Conservation (phyloP, 2,797 vertebrate species). For the Gymnocypris eckloni region DNA sequence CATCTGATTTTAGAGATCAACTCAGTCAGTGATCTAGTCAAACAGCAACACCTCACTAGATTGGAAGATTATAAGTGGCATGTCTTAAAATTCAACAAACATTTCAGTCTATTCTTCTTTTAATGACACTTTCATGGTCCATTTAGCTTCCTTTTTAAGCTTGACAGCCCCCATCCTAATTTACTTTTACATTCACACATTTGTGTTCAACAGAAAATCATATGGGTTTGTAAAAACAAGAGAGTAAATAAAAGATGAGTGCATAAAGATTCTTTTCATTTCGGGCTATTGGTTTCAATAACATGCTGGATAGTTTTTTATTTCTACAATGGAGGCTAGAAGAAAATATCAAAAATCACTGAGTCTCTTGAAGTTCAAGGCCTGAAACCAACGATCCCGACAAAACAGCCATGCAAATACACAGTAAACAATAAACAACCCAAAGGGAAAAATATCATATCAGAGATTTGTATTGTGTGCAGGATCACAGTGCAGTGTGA, state of each 20-base stretch:
- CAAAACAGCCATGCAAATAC: conserved; percentile 46
- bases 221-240: neutral
- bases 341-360: conserved; percentile 43
- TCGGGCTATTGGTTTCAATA: conserved; percentile 1
- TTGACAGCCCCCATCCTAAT: neutral
- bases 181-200: neutral
- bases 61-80: neutral
- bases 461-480: conserved; percentile 34
- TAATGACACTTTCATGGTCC: neutral
- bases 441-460: conserved; percentile 38
- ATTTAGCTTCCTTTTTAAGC: neutral
- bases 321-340: conserved; percentile 59
- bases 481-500: conserved; percentile 17
- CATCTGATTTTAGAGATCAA: neutral
- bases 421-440: conserved; percentile 68
- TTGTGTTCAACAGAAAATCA: neutral
- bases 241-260: neutral
- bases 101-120: neutral
- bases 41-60: neutral
- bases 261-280: neutral
- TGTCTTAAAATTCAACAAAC: neutral
- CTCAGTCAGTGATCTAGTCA: too few species aligned
- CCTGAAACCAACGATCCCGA: conserved; percentile 35
- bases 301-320: neutral
- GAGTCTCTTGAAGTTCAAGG: conserved; percentile 33